phyloP scores from a whole-genome alignment of 2,888 invertebrate species.

The Gastrophysa polygoni region DNA sequence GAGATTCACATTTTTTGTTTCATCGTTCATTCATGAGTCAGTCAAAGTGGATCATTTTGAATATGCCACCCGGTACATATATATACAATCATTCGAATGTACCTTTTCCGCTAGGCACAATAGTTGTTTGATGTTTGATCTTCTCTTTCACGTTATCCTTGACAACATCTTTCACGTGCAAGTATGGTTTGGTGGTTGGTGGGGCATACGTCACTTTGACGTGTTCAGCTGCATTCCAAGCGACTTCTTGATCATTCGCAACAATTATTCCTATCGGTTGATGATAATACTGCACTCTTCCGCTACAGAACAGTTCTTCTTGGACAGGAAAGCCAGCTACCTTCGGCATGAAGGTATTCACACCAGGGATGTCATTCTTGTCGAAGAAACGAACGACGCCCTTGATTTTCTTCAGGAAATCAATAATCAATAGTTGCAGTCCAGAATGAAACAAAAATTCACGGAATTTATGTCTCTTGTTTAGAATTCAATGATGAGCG shows the following conservation, averaged over 20 bases:
- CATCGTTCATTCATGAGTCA: too few relatives aligned
- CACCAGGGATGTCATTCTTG: conserved; percentile 74
- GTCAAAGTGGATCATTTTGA: too few relatives aligned
- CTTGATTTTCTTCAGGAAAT: conserved; percentile 66
- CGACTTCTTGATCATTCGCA: conserved; percentile 66
- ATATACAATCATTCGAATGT: too few relatives aligned
- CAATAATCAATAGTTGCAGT: too few relatives aligned
- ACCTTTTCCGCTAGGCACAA: conserved; percentile 54
- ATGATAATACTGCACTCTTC: conserved; percentile 66
- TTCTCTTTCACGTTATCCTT: conserved; percentile 57
- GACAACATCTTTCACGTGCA: conserved; percentile 62
- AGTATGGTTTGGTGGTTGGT: conserved; percentile 56
- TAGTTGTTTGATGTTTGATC: conserved; percentile 53
- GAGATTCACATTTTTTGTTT: too few relatives aligned
- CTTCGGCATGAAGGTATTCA: conserved; percentile 64
- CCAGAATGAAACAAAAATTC: too few relatives aligned
- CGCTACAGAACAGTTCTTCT: conserved; percentile 63
- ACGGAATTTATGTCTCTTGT: too few relatives aligned
- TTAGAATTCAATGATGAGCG: too few relatives aligned
- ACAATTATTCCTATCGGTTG: conserved; percentile 79
- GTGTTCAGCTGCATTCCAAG: conserved; percentile 64
- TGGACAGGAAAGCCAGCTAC: conserved; percentile 33
- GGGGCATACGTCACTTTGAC: conserved; percentile 65
- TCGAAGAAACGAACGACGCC: conserved; percentile 71
- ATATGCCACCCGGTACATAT: too few relatives aligned